A percentile compares a stretch with the other conserved stretches of the same genome.
Conservation (phyloP, 2,113 vertebrate genomes). For the Choloepus hoffmanni region DNA sequence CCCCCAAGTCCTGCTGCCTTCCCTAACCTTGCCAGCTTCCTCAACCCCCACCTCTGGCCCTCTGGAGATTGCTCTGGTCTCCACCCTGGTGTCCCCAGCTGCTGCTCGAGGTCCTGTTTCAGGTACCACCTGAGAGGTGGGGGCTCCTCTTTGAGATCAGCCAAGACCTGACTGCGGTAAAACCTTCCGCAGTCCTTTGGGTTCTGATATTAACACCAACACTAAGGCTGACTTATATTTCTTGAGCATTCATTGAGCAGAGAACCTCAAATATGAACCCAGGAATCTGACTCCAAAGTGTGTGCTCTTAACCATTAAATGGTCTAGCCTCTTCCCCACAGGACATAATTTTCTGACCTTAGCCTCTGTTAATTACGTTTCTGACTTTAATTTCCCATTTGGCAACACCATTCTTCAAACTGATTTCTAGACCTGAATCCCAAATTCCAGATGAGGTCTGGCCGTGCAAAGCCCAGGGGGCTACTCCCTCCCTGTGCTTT, state of each 20-base stretch:
- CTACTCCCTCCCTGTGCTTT: background rate
- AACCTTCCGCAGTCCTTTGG: rapidly evolving
- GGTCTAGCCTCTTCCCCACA: background rate
- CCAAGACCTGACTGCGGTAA: background rate
- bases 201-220: rapidly evolving
- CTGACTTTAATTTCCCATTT: background rate
- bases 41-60: rapidly evolving
- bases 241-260: background rate
- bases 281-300: background rate
- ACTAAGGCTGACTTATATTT: background rate
- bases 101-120: background rate
- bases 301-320: background rate
- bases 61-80: background rate
- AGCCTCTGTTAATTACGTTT: background rate
- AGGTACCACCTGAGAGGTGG: background rate
- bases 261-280: background rate
- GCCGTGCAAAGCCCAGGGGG: background rate
- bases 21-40: background rate
- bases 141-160: background rate
- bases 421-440: background rate
- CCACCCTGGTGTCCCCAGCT: background rate
- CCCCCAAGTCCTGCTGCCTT: background rate
- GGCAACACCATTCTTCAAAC: background rate
- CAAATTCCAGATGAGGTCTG: background rate
- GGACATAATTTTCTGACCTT: background rate